A percentile compares a stretch with the other conserved stretches of the same genome.
Conservation (phyloP, 2,888 invertebrate species). For the Bombylius discolor region DNA sequence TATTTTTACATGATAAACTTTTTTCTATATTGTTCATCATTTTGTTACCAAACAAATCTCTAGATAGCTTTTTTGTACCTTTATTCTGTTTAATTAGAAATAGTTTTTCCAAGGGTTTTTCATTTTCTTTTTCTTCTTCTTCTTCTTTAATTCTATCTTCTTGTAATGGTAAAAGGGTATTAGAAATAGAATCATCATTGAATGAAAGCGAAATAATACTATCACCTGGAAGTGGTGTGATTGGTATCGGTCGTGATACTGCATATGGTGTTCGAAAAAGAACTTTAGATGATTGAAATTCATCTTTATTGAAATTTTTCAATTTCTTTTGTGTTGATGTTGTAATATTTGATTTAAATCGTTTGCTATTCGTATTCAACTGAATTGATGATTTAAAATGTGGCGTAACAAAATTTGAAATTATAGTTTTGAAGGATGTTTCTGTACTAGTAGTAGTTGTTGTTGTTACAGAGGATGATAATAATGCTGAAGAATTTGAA, state of each 20-base stretch:
- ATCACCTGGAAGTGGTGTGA: slow-evolving; percentile 21
- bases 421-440: slow-evolving; percentile 22
- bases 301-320: slow-evolving; percentile 22
- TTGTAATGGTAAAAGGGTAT: background rate
- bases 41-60: background rate
- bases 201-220: slow-evolving; percentile 29
- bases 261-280: slow-evolving; percentile 36
- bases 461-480: background rate
- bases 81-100: slow-evolving; percentile 4
- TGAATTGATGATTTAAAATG: slow-evolving; percentile 22
- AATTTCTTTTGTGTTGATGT: slow-evolving; percentile 14
- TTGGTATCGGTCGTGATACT: slow-evolving; percentile 24
- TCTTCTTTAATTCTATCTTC: background rate
- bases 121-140: background rate
- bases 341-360: background rate
- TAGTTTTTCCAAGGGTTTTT: background rate
- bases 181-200: slow-evolving; percentile 24
- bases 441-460: slow-evolving; percentile 6
- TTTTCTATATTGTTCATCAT: background rate
- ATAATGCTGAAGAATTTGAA: background rate
- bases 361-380: no score
- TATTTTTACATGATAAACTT: background rate
- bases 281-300: slow-evolving; percentile 32
- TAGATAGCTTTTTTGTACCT: background rate
- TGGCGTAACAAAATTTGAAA: slow-evolving; percentile 28